A percentile compares a stretch with the other conserved stretches of the same genome.
Evolutionary conservation across 2,113 vertebrate species (phyloP).

Genomic region (Toxostoma redivivum): DNA sequence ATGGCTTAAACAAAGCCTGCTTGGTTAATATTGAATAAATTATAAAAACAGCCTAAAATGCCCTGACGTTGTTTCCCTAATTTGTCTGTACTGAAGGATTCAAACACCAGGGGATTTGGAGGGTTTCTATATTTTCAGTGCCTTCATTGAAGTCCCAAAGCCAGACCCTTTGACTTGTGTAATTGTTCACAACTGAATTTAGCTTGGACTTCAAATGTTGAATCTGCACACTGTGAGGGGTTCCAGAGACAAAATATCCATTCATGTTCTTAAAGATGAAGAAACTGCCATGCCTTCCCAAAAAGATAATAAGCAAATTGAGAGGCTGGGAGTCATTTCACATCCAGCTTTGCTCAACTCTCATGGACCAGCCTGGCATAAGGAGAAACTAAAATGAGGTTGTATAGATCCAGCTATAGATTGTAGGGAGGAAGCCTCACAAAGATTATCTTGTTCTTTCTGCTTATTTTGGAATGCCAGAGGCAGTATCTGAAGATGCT

Average conservation of each 20-base stretch:
- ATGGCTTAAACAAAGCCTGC: background rate
- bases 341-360: background rate
- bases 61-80: background rate
- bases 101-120: background rate
- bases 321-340: background rate
- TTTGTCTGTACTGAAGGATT: background rate
- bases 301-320: background rate
- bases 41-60: background rate
- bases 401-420: background rate
- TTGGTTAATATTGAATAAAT: background rate
- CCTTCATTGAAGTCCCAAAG: background rate
- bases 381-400: background rate
- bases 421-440: background rate
- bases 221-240: rapidly evolving
- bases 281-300: background rate
- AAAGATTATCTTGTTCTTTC: slow-evolving; percentile 13
- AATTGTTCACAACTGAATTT: background rate
- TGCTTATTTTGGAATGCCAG: background rate
- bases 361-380: background rate
- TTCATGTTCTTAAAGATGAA: background rate
- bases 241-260: background rate
- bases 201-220: background rate
- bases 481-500: background rate
- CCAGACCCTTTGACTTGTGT: background rate
- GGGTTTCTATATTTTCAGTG: background rate